Evolutionary conservation across 2,888 invertebrate species (phyloP).

Genomic region (Allophyes oxyacanthae): DNA sequence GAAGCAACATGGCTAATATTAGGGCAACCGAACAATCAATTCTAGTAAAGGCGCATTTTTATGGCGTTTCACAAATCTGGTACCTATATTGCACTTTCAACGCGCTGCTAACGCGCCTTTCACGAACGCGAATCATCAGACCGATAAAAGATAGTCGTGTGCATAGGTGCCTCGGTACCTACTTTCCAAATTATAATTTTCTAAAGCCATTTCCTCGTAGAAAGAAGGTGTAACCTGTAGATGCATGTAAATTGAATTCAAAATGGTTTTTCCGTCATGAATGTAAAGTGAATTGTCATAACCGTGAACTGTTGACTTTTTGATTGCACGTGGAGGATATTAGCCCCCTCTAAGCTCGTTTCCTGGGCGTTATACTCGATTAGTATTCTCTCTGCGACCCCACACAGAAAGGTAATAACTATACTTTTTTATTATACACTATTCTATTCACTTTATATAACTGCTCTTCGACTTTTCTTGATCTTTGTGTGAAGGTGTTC

Average conservation of each 20-base stretch:
- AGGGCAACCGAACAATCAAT: too few species aligned
- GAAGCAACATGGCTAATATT: too few species aligned
- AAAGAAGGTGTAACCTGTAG: slow-evolving; percentile 8
- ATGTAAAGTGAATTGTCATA: slow-evolving; percentile 49
- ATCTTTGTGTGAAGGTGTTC: slow-evolving; percentile 32
- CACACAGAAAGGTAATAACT: slow-evolving; percentile 58
- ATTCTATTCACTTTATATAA: slow-evolving; percentile 52
- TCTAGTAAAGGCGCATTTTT: too few species aligned
- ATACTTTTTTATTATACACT: slow-evolving; percentile 59
- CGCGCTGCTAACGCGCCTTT: too few species aligned
- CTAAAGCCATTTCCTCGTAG: not conserved
- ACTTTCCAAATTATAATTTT: not conserved
- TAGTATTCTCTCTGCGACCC: slow-evolving; percentile 53
- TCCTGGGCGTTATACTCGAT: slow-evolving; percentile 36
- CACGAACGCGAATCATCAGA: too few species aligned
- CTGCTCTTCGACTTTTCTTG: slow-evolving; percentile 27
- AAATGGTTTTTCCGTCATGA: slow-evolving; percentile 48
- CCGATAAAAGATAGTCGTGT: too few species aligned
- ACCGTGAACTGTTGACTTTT: slow-evolving; percentile 49
- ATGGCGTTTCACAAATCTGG: too few species aligned
- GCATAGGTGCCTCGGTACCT: too few species aligned
- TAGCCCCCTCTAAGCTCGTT: slow-evolving; percentile 37
- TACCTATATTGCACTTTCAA: too few species aligned
- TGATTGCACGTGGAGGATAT: slow-evolving; percentile 47
- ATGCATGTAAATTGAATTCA: slow-evolving; percentile 43